Base-by-base conservation (phyloP, 2,797 vertebrate species). In the Botia almorhae region DNA sequence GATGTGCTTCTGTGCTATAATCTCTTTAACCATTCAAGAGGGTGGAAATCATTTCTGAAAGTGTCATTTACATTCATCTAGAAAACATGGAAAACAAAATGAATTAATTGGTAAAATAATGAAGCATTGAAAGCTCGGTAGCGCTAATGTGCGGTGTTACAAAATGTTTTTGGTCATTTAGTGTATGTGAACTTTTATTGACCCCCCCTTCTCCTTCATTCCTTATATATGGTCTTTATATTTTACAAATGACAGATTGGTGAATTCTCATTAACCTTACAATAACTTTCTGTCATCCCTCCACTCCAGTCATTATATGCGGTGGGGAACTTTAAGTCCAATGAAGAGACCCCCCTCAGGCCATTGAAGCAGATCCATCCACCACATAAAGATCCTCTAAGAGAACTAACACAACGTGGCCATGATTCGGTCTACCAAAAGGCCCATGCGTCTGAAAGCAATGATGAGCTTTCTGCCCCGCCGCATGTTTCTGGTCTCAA, bases 351-450 rank as follows among this genome's bases (percentile, higher is more conserved):
- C 33, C 89, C 83, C 0, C 78, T 86, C 29, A 82, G 74, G 17
- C 53, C 85, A 0, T 64, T 90, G 4, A 94, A 91, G 19, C 93
- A 94, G 11, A 86, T 92, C 0, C 78, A 78, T 0, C 84, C 90
- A 0, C 92, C 94, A 0, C 90, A 94, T 85, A 97, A 98, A 86
- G 93, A 94, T 0, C 89, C 95, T 0, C 91, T 98, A 29, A 88
- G 96, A 79, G 96, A 94, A 0, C 91, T 98, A 87, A 96, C 95
- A 0, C 97, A 98, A 89, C 90, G 96, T 0, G 93, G 96, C 74
- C 97, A 98, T 0, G 97, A 97, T 84, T 97, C 97, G 0, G 94
- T 98, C 4, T 92, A 97, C 95, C 86, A 90, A 90, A 87, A 94
- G 91, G 85, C 95, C 79, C 94, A 96, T 73, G 94, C 95, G 0